Conservation (phyloP, 2,888 invertebrate genomes). For the Leptinotarsa peninsularis region DNA sequence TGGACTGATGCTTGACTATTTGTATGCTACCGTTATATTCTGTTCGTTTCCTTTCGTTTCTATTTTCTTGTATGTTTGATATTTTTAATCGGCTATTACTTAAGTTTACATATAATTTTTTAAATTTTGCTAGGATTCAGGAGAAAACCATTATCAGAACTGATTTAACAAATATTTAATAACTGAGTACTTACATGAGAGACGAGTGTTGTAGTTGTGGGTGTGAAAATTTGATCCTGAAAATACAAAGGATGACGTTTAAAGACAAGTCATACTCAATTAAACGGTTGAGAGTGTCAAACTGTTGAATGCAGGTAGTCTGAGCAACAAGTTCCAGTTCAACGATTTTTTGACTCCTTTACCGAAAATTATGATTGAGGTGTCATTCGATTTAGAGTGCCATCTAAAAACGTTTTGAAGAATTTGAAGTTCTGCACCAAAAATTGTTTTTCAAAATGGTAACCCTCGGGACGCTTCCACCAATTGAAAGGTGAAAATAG, state of each 20-base stretch:
- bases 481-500: no score
- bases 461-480: no score
- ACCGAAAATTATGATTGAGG: no score
- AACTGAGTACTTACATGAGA: conserved; percentile 29
- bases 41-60: background rate
- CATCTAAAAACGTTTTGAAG: no score
- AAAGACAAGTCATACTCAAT: background rate
- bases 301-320: no score
- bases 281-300: no score
- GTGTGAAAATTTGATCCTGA: conserved; percentile 23
- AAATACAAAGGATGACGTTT: conserved; percentile 23
- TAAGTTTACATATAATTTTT: conserved; percentile 33
- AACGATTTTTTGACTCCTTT: no score
- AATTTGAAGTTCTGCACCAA: no score
- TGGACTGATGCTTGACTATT: background rate
- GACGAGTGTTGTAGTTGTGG: conserved; percentile 35
- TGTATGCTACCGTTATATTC: background rate
- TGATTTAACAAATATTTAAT: background rate
- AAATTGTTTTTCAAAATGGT: no score
- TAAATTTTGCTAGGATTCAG: conserved; percentile 29
- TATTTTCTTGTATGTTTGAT: background rate
- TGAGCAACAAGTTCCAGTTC: no score
- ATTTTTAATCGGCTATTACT: conserved; percentile 26
- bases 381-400: no score
- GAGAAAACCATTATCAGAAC: background rate